Evolutionary conservation across 2,888 invertebrate species (phyloP), one percentile per base, ranked within the genome.

Genomic region (Brenthis daphne): DNA sequence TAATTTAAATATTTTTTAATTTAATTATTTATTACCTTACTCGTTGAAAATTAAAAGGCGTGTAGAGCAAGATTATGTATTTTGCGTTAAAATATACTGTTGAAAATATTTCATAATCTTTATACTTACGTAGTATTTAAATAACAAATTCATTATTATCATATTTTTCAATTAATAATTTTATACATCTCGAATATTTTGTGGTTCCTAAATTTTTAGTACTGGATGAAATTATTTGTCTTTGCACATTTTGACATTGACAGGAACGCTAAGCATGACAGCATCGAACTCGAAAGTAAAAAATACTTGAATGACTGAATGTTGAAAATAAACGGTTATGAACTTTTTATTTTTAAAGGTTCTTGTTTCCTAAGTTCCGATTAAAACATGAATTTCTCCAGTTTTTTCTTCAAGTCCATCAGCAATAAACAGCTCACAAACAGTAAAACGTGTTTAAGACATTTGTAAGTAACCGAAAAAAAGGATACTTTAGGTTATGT

Each of bases 401-500:
- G 76, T 68, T 82, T 80, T 80, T 73, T 75, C 80, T 2, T 65
- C 79, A 13, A 79, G 75, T 50, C 57, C 76, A 51, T 68, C 77
- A 6, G 73, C 71, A 54, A 67, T 73, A 51, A 77, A 74, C 61
- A 77, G 76, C 64, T 67, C 69, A 51, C 80, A 81, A 55, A 64
- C 74, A 2, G 76, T 73, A 65, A 82, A 74, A 71, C 79, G 78
- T 37, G 80, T 80, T 80, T 2, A 91, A 90, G 86, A 85, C 84
- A 64, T 83, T 85, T 76, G 86, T 90, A 82, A 85, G 90, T 87
- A 65, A 11, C 48, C 58, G 69, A 13, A 53, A 60, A 47, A 51
- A 64, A 48, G 58, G 58, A 61, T 71, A 53, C 51, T 53, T 50
- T 67, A 86, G 90, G 89, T 90, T 90, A 90, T 81, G 79, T 83